Conservation (phyloP, 2,797 vertebrate genomes). For the Rhabdomys pumilio region DNA sequence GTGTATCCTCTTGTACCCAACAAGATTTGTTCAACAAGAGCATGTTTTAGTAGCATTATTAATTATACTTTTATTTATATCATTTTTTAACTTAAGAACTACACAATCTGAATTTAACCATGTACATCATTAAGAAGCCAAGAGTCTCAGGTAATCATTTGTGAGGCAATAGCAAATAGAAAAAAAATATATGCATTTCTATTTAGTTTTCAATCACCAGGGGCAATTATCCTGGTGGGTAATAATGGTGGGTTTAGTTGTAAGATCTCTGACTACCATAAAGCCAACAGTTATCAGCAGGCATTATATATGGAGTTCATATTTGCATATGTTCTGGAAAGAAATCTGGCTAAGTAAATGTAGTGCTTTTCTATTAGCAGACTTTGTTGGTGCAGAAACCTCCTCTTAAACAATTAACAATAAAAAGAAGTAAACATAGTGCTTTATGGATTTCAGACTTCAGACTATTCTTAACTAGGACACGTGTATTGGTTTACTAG, state of each 20-base stretch:
- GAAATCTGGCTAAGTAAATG: constrained; percentile 52
- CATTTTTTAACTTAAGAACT: constrained; percentile 46
- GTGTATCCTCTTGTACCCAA: neutral
- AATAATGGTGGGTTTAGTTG: constrained; percentile 34
- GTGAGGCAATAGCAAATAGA: constrained; percentile 17
- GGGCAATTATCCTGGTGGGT: neutral
- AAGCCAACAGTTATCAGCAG: constrained; percentile 39
- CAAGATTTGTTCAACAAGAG: constrained; percentile 5
- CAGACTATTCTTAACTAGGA: constrained; percentile 6
- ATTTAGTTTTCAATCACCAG: constrained; percentile 33
- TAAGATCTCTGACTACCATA: constrained; percentile 49
- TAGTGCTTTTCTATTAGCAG: constrained; percentile 21
- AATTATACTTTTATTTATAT: constrained; percentile 46
- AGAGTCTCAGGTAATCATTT: constrained; percentile 12
- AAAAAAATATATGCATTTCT: constrained; percentile 61
- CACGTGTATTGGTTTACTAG: neutral
- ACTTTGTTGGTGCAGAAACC: constrained; percentile 1
- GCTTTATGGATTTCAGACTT: constrained; percentile 17
- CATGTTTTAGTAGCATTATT: constrained; percentile 39
- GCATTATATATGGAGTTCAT: constrained; percentile 43
- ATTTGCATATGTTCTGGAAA: neutral
- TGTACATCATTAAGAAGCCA: constrained; percentile 55
- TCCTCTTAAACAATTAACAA: constrained; percentile 56
- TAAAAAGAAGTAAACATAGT: constrained; percentile 21
- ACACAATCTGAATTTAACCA: constrained; percentile 51